A percentile compares a stretch with the other conserved stretches of the same genome.
Evolutionary conservation across 2,888 invertebrate species (phyloP).

Genomic region (Pherbina coryleti): DNA sequence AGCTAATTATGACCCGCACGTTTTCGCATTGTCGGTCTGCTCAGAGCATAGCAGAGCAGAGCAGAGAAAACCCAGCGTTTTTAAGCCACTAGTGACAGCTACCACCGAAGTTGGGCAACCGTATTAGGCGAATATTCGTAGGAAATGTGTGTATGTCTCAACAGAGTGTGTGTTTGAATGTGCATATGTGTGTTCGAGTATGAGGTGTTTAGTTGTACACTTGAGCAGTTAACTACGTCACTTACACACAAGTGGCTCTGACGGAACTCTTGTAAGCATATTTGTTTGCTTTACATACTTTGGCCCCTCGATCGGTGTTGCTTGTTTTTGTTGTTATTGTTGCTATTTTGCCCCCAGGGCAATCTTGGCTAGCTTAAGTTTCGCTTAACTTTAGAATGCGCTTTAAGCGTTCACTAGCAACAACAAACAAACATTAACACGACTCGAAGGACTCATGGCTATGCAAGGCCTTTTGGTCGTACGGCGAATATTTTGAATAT

Average conservation of each 20-base stretch:
- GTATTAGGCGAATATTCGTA: not conserved
- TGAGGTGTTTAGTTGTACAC: conserved; percentile 39
- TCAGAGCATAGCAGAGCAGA: conserved; percentile 4
- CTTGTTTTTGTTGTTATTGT: conserved; percentile 6
- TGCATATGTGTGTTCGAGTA: conserved; percentile 15
- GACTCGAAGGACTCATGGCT: conserved; percentile 18
- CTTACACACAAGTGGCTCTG: conserved; percentile 35
- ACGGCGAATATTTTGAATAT: conserved; percentile 36
- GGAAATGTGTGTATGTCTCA: not conserved
- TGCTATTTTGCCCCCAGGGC: conserved; percentile 8
- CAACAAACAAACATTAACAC: conserved; percentile 26
- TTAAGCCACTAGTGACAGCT: not conserved
- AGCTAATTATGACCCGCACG: conserved; percentile 69
- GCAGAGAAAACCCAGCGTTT: not conserved
- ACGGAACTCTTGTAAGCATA: conserved; percentile 21
- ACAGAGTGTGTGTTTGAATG: no score
- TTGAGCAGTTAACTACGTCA: conserved; percentile 38
- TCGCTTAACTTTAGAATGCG: conserved; percentile 37
- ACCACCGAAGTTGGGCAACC: conserved; percentile 20
- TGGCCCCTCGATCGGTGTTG: conserved; percentile 1
- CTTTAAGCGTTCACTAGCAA: conserved; percentile 30
- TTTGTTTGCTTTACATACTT: conserved; percentile 27
- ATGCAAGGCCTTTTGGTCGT: not conserved
- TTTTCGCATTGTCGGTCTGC: conserved; percentile 50
- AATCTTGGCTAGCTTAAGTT: conserved; percentile 24